Evolutionary conservation across 2,888 invertebrate species (phyloP).

Genomic region (Polydrusus cervinus): DNA sequence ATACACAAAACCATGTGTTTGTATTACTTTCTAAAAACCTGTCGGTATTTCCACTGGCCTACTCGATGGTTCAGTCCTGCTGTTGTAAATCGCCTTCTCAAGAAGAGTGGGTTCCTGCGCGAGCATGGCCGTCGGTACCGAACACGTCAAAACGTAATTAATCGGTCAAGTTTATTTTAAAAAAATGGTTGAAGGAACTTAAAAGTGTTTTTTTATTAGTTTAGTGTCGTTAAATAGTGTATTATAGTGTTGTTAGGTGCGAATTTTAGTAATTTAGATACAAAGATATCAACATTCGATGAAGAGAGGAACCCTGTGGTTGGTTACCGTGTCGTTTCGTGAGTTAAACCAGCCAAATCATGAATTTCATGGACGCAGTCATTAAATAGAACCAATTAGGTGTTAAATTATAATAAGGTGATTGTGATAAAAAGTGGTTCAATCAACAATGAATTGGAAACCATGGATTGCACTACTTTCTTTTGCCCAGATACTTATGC

Average conservation of each 20-base stretch:
- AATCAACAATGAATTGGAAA: constrained; percentile 58
- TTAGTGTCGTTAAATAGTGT: not conserved
- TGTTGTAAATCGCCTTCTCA: not conserved
- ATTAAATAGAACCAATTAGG: not conserved
- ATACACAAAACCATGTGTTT: constrained; percentile 43
- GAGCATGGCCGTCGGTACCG: not conserved
- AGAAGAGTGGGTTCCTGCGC: constrained; percentile 9
- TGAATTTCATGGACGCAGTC: constrained; percentile 11
- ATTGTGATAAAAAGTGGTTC: constrained; percentile 29
- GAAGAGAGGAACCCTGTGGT: constrained; percentile 3
- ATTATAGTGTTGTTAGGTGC: not conserved
- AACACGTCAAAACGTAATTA: constrained; percentile 13
- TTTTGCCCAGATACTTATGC: constrained; percentile 60
- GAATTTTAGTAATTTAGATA: not conserved
- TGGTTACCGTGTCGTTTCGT: not conserved
- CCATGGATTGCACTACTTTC: constrained; percentile 62
- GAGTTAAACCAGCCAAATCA: constrained; percentile 10
- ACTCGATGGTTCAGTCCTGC: constrained; percentile 22
- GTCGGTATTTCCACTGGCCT: constrained; percentile 21
- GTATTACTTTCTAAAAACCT: constrained; percentile 50
- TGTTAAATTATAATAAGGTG: constrained; percentile 17
- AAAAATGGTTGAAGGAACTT: constrained; percentile 7
- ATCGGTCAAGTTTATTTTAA: not conserved
- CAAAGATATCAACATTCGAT: constrained; percentile 3
- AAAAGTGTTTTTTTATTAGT: not conserved